These are phyloP conservation scores for Ochropleura leucogaster DNA, from an alignment of 2,888 invertebrate genomes.

Conservation along the genomic window DNA sequence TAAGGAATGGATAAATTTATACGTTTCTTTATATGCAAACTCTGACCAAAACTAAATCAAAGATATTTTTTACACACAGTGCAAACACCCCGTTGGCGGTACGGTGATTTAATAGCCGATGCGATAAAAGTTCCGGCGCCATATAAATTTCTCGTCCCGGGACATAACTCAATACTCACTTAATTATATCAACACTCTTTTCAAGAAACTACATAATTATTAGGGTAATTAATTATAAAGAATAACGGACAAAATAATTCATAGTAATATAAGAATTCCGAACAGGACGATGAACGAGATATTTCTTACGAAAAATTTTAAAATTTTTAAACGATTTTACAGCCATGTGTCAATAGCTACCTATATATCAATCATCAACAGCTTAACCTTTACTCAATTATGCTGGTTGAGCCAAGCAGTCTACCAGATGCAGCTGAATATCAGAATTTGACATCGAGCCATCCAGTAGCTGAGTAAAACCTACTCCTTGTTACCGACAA, in stretches of 20 bases:
- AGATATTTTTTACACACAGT: neutral
- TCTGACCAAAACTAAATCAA: neutral
- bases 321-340: neutral
- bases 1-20: neutral
- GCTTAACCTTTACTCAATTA: neutral
- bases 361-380: neutral
- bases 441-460: neutral
- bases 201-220: neutral
- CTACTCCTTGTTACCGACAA: neutral
- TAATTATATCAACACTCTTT: slow-evolving; percentile 14
- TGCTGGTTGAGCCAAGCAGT: neutral
- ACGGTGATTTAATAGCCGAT: slow-evolving; percentile 23
- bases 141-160: slow-evolving; percentile 23
- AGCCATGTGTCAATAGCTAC: neutral
- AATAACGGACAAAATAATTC: neutral
- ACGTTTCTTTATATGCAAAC: neutral
- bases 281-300: neutral
- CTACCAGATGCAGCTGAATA: neutral
- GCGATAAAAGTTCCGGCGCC: slow-evolving; percentile 29
- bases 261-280: neutral
- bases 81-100: neutral
- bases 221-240: slow-evolving; percentile 3
- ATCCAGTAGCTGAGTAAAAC: neutral
- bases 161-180: neutral
- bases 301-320: neutral